Base-by-base conservation (phyloP, 1,140 invertebrate genomes). In the Euschistus heros region DNA sequence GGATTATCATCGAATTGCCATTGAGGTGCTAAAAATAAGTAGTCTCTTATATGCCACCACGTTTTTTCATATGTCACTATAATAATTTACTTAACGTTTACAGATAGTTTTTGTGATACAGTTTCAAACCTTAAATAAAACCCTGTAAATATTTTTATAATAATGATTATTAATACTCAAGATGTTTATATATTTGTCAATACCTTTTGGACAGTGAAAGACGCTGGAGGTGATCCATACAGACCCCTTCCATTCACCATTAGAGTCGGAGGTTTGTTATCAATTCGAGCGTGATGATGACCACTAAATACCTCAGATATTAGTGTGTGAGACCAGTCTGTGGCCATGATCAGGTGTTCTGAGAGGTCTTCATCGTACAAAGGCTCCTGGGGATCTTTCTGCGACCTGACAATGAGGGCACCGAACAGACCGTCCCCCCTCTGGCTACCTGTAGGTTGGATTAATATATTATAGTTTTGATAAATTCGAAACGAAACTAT, bases 341-440 rank as follows among this genome's bases (percentile, higher is more conserved):
- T 81, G 3, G 92, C 76, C 1, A 85, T 74, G 68, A 93, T 81
- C 0, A 81, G 79, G 73, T 92, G 87, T 15, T 86, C 82, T 2
- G 82, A 80, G 50, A 87, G 78, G 73, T 85, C 87, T 67, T 77
- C 79, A 69, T 92, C 89, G 71, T 87, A 88, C 0, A 85, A 73
- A 24, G 75, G 69, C 0, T 72, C 69, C 72, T 88, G 82, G 13
- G 78, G 76, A 17, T 76, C 75, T 47, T 76, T 76, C 0, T 83
- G 79, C 62, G 81, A 77, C 22, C 86, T 75, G 13, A 92, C 81
- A 22, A 93, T 83, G 18, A 92, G 75, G 0, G 86, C 76, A 0
- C 91, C 91, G 66, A 87, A 89, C 0, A 86, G 80, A 0, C 91
- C 91, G 70, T 94, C 92, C 8, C 85, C 84, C 24, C 89, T 74